Conservation (phyloP, 2,113 vertebrate species). For the Heterochromis multidens region DNA sequence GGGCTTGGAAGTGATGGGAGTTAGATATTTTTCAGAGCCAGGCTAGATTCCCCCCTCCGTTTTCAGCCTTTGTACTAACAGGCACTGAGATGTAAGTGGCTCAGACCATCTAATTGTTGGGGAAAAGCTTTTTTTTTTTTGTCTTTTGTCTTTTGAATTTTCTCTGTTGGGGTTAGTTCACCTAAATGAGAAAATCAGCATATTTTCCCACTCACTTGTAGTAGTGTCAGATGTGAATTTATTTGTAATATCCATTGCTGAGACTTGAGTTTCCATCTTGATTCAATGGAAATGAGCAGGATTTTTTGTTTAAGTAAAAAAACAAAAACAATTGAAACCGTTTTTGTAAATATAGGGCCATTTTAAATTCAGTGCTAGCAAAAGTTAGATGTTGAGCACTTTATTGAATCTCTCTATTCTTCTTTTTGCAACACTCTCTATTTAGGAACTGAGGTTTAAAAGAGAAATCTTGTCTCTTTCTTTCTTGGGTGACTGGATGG, state of each 20-base stretch:
- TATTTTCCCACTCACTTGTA: neutral
- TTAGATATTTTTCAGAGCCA: neutral
- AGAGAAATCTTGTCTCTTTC: neutral
- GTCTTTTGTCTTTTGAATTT: neutral
- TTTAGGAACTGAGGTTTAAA: neutral
- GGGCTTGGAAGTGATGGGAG: neutral
- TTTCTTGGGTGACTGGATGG: neutral
- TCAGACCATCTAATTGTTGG: neutral
- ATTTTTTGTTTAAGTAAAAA: neutral
- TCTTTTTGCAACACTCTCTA: neutral
- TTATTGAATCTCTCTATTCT: neutral
- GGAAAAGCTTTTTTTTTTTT: neutral
- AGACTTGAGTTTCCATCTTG: neutral
- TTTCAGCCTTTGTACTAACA: neutral
- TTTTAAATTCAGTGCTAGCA: neutral
- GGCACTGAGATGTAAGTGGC: neutral
- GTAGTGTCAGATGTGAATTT: neutral
- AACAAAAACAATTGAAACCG: neutral
- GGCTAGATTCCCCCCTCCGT: neutral
- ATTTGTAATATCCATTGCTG: neutral
- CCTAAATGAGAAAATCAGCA: neutral
- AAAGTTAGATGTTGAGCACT: neutral
- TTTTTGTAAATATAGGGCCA: neutral
- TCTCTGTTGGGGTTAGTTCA: neutral
- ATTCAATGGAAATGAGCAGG: neutral